Conservation (phyloP, 2,797 vertebrate genomes). For the Dromococcyx pavoninus region DNA sequence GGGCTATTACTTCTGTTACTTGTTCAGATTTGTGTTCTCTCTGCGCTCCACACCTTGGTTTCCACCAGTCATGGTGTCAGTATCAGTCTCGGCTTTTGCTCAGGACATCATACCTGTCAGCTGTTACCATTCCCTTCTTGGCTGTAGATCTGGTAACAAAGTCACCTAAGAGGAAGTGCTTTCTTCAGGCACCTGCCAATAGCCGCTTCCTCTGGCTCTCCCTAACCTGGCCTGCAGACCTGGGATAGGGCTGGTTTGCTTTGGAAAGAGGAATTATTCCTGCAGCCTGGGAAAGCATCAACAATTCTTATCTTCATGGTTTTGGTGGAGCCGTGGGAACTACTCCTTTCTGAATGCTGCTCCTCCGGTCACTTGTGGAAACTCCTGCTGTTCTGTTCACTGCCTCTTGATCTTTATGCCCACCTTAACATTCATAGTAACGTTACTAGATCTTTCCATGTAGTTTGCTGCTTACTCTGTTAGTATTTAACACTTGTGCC, state of each 20-base stretch:
- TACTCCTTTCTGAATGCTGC: not conserved
- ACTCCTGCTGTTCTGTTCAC: not conserved
- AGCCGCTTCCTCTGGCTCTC: not conserved
- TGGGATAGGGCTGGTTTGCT: not conserved
- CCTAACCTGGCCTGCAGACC: not conserved
- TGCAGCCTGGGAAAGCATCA: not conserved
- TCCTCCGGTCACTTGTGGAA: not conserved
- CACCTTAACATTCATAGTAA: not conserved
- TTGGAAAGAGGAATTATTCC: not conserved
- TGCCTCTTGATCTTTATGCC: not conserved
- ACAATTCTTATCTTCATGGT: not conserved
- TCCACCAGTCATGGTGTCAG: not conserved
- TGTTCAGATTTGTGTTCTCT: not conserved
- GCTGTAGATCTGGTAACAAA: not conserved
- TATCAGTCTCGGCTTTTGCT: not conserved
- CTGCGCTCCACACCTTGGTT: not conserved
- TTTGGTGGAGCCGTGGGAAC: not conserved
- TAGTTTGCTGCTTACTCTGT: not conserved
- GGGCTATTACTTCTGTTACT: not conserved
- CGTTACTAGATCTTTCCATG: not conserved
- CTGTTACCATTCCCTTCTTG: not conserved
- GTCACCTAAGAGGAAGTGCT: not conserved
- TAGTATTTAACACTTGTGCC: not conserved
- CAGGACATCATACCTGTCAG: fast-evolving
- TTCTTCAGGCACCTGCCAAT: not conserved